Percentiles rank a stretch among this genome's conserved stretches.
Evolutionary conservation across 2,888 invertebrate genomes (phyloP).

Genomic region (Campoplex capitator): DNA sequence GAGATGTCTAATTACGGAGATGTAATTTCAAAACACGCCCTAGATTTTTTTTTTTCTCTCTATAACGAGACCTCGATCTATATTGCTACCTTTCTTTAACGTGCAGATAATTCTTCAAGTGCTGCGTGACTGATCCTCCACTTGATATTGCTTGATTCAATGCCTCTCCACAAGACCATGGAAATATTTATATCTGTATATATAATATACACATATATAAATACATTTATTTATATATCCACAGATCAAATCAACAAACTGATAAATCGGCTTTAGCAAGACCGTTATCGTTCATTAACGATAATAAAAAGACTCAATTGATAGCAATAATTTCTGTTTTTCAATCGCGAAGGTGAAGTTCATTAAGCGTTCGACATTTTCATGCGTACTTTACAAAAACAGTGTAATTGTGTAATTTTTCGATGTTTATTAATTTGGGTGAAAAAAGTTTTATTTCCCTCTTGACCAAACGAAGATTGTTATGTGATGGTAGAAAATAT

Average conservation of each 20-base stretch:
- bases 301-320: not conserved
- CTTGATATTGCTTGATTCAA: constrained; percentile 4
- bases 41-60: constrained; percentile 41
- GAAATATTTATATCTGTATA: not conserved
- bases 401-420: not conserved
- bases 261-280: constrained; percentile 3
- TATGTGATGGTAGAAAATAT: not conserved
- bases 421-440: not conserved
- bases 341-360: not conserved
- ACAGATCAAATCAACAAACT: not conserved
- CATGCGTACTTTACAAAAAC: too few relatives aligned
- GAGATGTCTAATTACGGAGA: constrained; percentile 62
- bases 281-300: not conserved
- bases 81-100: constrained; percentile 22
- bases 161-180: not conserved
- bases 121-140: constrained; percentile 12
- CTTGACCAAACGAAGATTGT: not conserved
- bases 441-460: not conserved
- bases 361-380: not conserved
- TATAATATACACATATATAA: too few relatives aligned
- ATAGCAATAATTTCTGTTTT: not conserved
- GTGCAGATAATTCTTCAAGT: constrained; percentile 9
- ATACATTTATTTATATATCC: not conserved
- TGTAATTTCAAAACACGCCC: constrained; percentile 67
- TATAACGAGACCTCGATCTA: constrained; percentile 23